Evolutionary conservation across 2,888 invertebrate species (phyloP).

Genomic region (Eristalis pertinax): DNA sequence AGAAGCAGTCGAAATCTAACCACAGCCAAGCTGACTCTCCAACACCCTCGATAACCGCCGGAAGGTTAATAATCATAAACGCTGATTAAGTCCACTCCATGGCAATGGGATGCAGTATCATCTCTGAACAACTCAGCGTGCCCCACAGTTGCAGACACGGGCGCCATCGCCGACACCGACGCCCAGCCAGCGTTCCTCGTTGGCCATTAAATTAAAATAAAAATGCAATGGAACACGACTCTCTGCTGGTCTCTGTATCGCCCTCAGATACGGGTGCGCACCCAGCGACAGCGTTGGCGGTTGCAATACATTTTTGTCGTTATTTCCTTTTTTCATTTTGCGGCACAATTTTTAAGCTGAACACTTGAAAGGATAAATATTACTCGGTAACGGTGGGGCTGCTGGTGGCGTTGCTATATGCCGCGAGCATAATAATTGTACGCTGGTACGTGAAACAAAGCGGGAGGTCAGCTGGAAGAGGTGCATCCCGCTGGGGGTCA

Average conservation of each 20-base stretch:
- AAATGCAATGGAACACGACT: slow-evolving; percentile 56
- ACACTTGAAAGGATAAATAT: slow-evolving; percentile 57
- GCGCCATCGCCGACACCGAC: slow-evolving; percentile 34
- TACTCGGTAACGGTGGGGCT: neutral
- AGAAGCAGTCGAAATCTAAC: neutral
- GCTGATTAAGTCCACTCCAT: slow-evolving; percentile 35
- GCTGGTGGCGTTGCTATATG: neutral
- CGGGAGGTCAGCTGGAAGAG: slow-evolving; percentile 10
- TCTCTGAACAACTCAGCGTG: neutral
- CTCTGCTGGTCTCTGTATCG: neutral
- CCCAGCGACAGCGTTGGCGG: neutral
- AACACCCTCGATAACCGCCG: neutral
- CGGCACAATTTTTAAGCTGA: slow-evolving; percentile 2
- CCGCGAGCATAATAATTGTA: slow-evolving; percentile 53
- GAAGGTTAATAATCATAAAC: slow-evolving; percentile 35
- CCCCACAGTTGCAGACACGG: slow-evolving; percentile 1
- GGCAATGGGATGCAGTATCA: slow-evolving; percentile 32
- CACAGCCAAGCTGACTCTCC: neutral
- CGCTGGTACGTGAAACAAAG: neutral
- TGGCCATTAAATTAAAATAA: slow-evolving; percentile 62
- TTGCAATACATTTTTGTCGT: slow-evolving; percentile 33
- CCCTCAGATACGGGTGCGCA: slow-evolving; percentile 5
- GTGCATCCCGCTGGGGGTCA: neutral
- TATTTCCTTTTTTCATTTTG: neutral
- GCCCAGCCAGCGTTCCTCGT: slow-evolving; percentile 36